Percentiles rank a stretch among this genome's conserved stretches.
phyloP scores from a whole-genome alignment of 1,140 invertebrate species.

The Chironomus tepperi region DNA sequence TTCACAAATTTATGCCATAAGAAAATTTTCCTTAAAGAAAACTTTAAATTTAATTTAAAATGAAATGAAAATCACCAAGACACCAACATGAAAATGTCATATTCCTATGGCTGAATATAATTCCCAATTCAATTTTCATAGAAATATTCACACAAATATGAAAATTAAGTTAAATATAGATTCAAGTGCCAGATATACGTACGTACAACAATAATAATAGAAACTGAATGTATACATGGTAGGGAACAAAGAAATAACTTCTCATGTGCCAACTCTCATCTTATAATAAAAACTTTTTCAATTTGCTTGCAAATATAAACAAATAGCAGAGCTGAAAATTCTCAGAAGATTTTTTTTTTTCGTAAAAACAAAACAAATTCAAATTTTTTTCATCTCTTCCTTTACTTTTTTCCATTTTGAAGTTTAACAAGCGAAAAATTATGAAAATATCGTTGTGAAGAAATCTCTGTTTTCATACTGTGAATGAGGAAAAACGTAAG shows the following conservation, averaged over 20 bases:
- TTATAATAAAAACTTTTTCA: constrained; percentile 10
- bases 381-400: neutral
- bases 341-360: neutral
- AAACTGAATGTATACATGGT: neutral
- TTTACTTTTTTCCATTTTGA: neutral
- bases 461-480: neutral
- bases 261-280: neutral
- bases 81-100: no score
- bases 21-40: no score
- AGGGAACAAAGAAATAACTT: neutral
- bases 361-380: constrained; percentile 1
- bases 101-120: neutral
- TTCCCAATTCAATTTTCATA: neutral
- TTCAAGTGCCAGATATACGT: neutral
- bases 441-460: neutral
- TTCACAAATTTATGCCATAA: no score
- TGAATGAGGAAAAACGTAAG: no score
- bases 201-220: no score
- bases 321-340: neutral
- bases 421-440: constrained; percentile 22
- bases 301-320: constrained; percentile 14
- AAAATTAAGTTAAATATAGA: constrained; percentile 3
- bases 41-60: no score
- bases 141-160: constrained; percentile 1
- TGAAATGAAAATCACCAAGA: no score